Evolutionary conservation across 2,797 vertebrate species (phyloP).

Genomic region (Xiphorhynchus erythropygius): DNA sequence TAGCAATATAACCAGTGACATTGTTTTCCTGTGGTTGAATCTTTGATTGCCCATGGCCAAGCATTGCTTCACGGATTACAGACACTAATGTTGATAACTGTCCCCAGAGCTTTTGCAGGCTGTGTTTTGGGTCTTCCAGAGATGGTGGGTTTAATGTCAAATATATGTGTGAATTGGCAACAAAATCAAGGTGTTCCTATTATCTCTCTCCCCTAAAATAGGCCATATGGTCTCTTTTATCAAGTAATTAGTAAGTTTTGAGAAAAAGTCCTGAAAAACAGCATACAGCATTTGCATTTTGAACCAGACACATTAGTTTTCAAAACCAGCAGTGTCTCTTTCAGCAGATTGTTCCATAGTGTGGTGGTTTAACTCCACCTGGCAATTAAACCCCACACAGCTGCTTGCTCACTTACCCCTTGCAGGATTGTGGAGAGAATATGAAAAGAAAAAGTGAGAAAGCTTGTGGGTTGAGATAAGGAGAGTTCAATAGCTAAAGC

Average conservation of each 20-base stretch:
- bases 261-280: not conserved
- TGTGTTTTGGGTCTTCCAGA: not conserved
- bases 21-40: not conserved
- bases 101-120: not conserved
- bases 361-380: not conserved
- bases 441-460: not conserved
- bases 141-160: not conserved
- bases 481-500: not conserved
- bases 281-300: not conserved
- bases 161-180: not conserved
- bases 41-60: not conserved
- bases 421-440: not conserved
- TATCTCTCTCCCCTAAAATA: not conserved
- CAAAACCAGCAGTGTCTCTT: not conserved
- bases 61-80: not conserved
- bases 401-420: fast-evolving
- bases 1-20: not conserved
- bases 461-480: not conserved
- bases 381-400: not conserved
- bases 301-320: not conserved
- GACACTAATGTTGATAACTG: not conserved
- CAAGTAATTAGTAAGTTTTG: not conserved
- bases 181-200: not conserved
- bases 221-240: not conserved
- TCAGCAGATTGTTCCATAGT: not conserved